These are phyloP conservation scores for Zaprionus africanus DNA, from an alignment of 1,140 invertebrate species.

Conservation along the genomic window DNA sequence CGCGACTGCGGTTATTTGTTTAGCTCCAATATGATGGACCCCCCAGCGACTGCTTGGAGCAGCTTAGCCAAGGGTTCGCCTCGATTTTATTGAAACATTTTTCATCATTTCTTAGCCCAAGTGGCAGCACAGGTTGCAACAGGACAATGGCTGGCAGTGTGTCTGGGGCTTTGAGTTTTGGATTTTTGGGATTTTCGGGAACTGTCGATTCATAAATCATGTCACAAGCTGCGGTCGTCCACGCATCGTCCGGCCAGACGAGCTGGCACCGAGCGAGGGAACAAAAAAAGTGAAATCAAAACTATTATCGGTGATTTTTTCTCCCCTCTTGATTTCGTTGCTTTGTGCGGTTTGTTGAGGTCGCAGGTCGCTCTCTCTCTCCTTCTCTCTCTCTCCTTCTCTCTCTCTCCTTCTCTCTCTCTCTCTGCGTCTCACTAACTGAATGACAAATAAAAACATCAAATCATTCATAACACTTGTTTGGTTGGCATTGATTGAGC, in stretches of 20 bases:
- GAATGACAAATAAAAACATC: constrained; percentile 75
- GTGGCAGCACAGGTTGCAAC: constrained; percentile 32
- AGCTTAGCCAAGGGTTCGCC: constrained; percentile 11
- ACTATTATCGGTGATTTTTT: constrained; percentile 70
- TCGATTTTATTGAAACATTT: constrained; percentile 71
- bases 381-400: background rate
- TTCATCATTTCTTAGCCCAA: constrained; percentile 66
- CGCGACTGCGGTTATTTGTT: constrained; percentile 34
- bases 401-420: background rate
- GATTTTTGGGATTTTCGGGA: constrained; percentile 4
- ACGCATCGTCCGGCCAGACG: constrained; percentile 30
- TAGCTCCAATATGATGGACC: constrained; percentile 34
- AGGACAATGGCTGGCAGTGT: constrained; percentile 31
- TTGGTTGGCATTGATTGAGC: constrained; percentile 76
- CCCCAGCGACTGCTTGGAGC: constrained; percentile 20
- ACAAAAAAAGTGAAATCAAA: constrained; percentile 67
- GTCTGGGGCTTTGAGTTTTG: constrained; percentile 16
- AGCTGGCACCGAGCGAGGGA: constrained; percentile 41
- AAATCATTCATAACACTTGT: constrained; percentile 81
- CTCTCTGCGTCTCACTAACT: background rate
- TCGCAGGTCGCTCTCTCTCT: constrained; percentile 27
- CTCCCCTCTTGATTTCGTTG: constrained; percentile 28
- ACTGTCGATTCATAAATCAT: constrained; percentile 69
- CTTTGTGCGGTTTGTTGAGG: constrained; percentile 75
- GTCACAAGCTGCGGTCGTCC: constrained; percentile 60